Base-by-base conservation (phyloP, 2,797 vertebrate species). In the Etheostoma nigrum region DNA sequence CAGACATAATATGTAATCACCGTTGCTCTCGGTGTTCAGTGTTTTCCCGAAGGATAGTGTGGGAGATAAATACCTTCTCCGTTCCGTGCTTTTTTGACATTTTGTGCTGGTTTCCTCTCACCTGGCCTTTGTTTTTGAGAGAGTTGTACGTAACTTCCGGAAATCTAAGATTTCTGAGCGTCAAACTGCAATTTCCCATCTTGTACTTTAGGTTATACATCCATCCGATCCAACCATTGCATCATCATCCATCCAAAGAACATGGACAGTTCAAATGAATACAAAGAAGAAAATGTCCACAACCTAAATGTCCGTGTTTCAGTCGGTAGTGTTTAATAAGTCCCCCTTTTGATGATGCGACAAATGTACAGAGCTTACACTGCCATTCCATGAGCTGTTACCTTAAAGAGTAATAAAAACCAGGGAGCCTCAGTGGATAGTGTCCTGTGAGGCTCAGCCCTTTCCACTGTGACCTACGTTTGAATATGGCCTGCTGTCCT, bases 1-100 rank as follows among this genome's bases (percentile, higher is more conserved):
- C 58, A 60, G 58, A 60, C 19, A 60, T 36, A 3, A 60, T 42
- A 42, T 21, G 4, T 36, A 42, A 36, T 3, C 58, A 6, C 16
- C 42, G 36, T 42, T 60, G 2, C 58, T 60, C 36, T 60, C 23
- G 58, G 3, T 42, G 58, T 60, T 60, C 36, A 60, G n/a, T 23
- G 58, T 42, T 60, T 36, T 60, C 36, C 58, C 21, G 58, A 60
- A 21, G 58, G 58, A 42, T 60, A 42, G 42, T 60, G 58, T 42
- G 58, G 58, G 36, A 60, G 58, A 60, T 60, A 42, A 36, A 42
- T 60, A 36, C 42, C 58, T 60, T 60, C 58, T 36, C 58, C 58
- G 42, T 42, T 60, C 12, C 36, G 13, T 60, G n/a, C 36, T 42
- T 60, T 60, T 60, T 42, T 42, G 14, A 42, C 33, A 60, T 60